Conservation (phyloP, 2,888 invertebrate species). For the Digitonthophagus gazella region DNA sequence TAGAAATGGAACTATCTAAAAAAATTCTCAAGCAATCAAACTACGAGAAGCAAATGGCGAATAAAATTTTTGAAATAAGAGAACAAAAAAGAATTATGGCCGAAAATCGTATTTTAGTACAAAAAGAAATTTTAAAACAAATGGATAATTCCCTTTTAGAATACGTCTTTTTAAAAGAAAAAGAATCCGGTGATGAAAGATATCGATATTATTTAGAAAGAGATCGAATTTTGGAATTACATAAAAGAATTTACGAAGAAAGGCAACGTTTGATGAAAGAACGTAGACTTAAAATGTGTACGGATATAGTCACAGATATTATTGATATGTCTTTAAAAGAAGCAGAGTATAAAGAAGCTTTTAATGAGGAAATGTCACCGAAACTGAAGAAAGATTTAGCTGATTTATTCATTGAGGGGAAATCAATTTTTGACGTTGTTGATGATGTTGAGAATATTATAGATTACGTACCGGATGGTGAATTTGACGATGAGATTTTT, state of each 20-base stretch:
- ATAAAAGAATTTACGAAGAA: constrained; percentile 56
- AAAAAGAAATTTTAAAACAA: constrained; percentile 54
- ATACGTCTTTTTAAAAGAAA: constrained; percentile 31
- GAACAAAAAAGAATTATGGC: constrained; percentile 58
- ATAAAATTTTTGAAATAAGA: constrained; percentile 62
- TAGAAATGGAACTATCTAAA: constrained; percentile 55
- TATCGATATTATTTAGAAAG: constrained; percentile 49
- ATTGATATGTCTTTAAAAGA: constrained; percentile 57
- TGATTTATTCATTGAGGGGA: constrained; percentile 55
- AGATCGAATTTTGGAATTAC: constrained; percentile 55
- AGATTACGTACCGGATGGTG: constrained; percentile 43
- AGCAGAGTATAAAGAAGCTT: constrained; percentile 53
- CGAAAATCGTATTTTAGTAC: constrained; percentile 55
- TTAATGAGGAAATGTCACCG: constrained; percentile 50
- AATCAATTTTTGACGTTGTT: constrained; percentile 57
- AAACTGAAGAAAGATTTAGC: constrained; percentile 59
- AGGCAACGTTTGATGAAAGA: constrained; percentile 55
- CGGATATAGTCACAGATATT: constrained; percentile 56
- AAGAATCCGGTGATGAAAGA: constrained; percentile 29
- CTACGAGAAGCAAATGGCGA: constrained; percentile 66
- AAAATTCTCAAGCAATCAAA: constrained; percentile 61
- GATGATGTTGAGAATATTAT: constrained; percentile 41
- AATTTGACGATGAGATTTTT: constrained; percentile 45
- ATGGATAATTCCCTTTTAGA: constrained; percentile 53
- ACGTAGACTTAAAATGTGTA: constrained; percentile 55